Evolutionary conservation across 2,888 invertebrate genomes (phyloP).

Genomic region (Acutogordius australiensis): DNA sequence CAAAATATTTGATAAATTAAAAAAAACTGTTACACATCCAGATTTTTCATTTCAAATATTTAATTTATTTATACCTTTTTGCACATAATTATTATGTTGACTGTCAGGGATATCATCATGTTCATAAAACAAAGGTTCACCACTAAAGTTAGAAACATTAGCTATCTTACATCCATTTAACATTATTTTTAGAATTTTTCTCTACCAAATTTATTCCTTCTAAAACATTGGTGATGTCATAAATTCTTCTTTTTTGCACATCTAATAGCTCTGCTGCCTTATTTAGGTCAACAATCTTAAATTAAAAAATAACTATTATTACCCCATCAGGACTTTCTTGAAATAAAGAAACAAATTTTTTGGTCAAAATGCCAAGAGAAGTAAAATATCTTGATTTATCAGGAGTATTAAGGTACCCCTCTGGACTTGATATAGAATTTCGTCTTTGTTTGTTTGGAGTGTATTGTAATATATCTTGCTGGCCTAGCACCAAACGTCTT

Average conservation of each 20-base stretch:
- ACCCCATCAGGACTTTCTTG: slow-evolving; percentile 54
- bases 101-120: too few relatives aligned
- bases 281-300: slow-evolving; percentile 25
- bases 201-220: slow-evolving; percentile 80
- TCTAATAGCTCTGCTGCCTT: slow-evolving; percentile 51
- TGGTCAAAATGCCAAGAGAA: slow-evolving; percentile 67
- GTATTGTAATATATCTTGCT: not conserved
- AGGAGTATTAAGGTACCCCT: too few relatives aligned
- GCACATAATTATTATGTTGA: too few relatives aligned
- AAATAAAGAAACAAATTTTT: slow-evolving; percentile 65
- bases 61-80: too few relatives aligned
- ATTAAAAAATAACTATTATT: slow-evolving; percentile 14
- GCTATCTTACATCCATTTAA: slow-evolving; percentile 52
- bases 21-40: too few relatives aligned
- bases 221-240: slow-evolving; percentile 80
- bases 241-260: slow-evolving; percentile 75
- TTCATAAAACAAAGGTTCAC: slow-evolving; percentile 23
- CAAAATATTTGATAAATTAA: too few relatives aligned
- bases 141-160: not conserved
- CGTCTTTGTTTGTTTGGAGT: not conserved
- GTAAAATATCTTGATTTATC: slow-evolving; percentile 52
- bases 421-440: slow-evolving; percentile 2
- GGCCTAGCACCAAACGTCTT: not conserved
- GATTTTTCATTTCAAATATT: too few relatives aligned
- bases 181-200: slow-evolving; percentile 85